These are phyloP conservation scores for Electrona antarctica DNA, from an alignment of 2,113 vertebrate genomes.

Conservation along the genomic window DNA sequence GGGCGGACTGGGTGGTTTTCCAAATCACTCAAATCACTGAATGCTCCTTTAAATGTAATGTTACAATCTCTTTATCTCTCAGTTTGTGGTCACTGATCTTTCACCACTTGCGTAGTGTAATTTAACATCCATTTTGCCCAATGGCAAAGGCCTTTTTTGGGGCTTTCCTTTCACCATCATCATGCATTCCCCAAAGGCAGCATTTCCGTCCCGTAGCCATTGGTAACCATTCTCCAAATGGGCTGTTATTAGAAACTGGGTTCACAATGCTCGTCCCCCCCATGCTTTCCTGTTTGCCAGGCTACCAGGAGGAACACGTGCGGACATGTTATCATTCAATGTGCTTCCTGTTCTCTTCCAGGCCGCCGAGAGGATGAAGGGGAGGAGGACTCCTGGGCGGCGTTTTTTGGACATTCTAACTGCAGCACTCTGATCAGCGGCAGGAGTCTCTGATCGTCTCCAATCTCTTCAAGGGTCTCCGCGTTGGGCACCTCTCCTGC, in stretches of 20 bases:
- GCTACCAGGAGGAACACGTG: background rate
- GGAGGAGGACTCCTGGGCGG: constrained; percentile 33
- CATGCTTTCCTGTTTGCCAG: constrained; percentile 51
- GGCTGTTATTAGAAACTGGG: constrained; percentile 3
- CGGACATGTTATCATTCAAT: constrained; percentile 34
- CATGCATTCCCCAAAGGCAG: too few species aligned
- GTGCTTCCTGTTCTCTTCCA: constrained; percentile 72
- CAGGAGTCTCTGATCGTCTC: constrained; percentile 24
- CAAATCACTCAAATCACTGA: too few species aligned
- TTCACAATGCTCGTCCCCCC: constrained; percentile 3
- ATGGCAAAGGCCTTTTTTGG: too few species aligned
- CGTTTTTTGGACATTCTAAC: constrained; percentile 22
- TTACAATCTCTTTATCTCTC: background rate
- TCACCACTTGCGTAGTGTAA: background rate
- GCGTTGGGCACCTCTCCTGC: background rate
- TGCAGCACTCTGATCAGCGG: constrained; percentile 4
- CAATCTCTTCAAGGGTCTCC: background rate
- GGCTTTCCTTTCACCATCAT: too few species aligned
- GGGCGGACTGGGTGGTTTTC: too few species aligned
- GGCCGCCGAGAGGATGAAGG: constrained; percentile 81
- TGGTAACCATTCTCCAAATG: background rate
- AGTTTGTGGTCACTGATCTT: constrained; percentile 14
- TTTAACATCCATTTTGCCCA: too few species aligned
- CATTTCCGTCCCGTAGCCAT: too few species aligned
- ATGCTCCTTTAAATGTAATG: too few species aligned